Evolutionary conservation across 2,797 vertebrate species (phyloP).

Genomic region (Acomys russatus): DNA sequence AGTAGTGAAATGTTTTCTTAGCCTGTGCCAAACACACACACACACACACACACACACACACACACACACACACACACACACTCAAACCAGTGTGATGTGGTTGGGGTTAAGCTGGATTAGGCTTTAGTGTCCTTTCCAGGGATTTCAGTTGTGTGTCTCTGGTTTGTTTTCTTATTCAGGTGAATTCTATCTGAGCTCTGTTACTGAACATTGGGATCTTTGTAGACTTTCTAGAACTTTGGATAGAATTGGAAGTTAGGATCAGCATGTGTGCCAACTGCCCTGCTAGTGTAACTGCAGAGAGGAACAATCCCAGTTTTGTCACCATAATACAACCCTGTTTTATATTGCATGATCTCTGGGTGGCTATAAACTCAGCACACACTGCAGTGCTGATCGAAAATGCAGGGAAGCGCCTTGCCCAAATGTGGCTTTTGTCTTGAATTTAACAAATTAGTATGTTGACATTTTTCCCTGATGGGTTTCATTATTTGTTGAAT

Average conservation of each 20-base stretch:
- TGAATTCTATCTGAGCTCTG: constrained; percentile 21
- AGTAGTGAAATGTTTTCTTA: background rate
- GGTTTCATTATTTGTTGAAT: constrained; percentile 95
- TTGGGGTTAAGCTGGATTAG: background rate
- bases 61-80: background rate
- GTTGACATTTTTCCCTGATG: constrained; percentile 96
- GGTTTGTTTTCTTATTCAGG: background rate
- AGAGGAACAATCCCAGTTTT: constrained; percentile 82
- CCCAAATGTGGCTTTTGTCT: constrained; percentile 95
- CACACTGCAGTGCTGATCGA: constrained; percentile 90
- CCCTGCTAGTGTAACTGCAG: constrained; percentile 76
- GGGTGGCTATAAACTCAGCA: constrained; percentile 86
- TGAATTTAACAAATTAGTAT: constrained; percentile 91
- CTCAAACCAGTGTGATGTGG: background rate
- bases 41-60: background rate
- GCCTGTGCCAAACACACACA: background rate
- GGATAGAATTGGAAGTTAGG: constrained; percentile 52
- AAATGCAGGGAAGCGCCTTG: constrained; percentile 91
- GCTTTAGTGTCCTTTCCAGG: constrained; percentile 17
- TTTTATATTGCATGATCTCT: constrained; percentile 87
- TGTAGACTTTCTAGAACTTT: constrained; percentile 53
- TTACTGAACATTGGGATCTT: constrained; percentile 21
- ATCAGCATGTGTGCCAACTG: constrained; percentile 69
- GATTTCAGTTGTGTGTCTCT: constrained; percentile 37
- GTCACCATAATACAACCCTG: constrained; percentile 83